Conservation (phyloP, 2,888 invertebrate species). For the Leptinotarsa haldemani region DNA sequence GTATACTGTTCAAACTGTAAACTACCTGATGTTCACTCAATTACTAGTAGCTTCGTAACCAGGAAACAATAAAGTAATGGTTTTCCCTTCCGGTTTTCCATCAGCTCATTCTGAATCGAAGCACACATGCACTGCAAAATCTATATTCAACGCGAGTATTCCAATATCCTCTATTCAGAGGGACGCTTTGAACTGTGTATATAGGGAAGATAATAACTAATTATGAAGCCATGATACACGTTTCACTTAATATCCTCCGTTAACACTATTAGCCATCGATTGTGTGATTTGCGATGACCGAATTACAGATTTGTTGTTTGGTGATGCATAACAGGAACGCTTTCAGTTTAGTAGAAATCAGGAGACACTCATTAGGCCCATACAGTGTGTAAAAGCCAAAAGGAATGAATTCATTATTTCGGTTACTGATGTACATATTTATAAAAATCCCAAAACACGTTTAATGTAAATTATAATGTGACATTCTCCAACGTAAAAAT, state of each 20-base stretch:
- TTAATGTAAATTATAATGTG: too few species aligned
- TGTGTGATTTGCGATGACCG: constrained; percentile 51
- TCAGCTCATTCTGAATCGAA: constrained; percentile 25
- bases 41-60: background rate
- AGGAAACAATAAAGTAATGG: constrained; percentile 1
- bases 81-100: constrained; percentile 18
- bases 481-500: too few species aligned
- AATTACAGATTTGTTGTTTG: constrained; percentile 50
- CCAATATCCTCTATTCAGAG: constrained; percentile 31
- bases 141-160: constrained; percentile 30
- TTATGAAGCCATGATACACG: constrained; percentile 50
- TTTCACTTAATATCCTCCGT: constrained; percentile 42
- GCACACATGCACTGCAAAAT: constrained; percentile 17
- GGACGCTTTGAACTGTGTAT: constrained; percentile 34
- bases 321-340: constrained; percentile 41
- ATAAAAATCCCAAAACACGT: too few species aligned
- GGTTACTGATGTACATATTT: too few species aligned
- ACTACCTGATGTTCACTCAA: background rate
- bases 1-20: too few species aligned
- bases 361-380: too few species aligned
- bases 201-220: constrained; percentile 50
- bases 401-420: too few species aligned
- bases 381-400: too few species aligned
- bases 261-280: constrained; percentile 49
- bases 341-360: too few species aligned